These are phyloP conservation scores for Ostrea edulis DNA, from an alignment of 1,140 invertebrate genomes.

Conservation along the genomic window DNA sequence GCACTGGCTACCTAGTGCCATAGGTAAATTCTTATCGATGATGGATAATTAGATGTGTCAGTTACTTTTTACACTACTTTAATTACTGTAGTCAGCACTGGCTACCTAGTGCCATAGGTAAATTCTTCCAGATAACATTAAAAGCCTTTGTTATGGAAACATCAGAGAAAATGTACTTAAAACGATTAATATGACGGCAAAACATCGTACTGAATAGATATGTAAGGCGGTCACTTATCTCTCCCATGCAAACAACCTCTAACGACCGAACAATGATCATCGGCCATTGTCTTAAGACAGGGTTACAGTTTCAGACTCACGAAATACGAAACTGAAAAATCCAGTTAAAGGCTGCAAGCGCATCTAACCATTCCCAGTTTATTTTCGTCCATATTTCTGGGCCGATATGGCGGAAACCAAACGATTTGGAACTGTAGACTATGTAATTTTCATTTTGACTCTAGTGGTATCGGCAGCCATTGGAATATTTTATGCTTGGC, in stretches of 20 bases:
- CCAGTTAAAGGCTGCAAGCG: background rate
- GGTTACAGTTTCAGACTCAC: background rate
- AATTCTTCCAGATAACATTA: too few species aligned
- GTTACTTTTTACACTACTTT: too few species aligned
- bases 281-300: background rate
- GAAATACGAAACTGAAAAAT: background rate
- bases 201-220: background rate
- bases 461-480: constrained; percentile 70
- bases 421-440: constrained; percentile 69
- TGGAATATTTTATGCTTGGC: constrained; percentile 72
- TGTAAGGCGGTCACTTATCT: background rate
- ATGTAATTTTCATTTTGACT: constrained; percentile 73
- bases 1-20: too few species aligned
- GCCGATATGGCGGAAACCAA: background rate
- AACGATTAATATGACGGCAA: too few species aligned
- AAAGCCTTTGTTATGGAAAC: too few species aligned
- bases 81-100: too few species aligned
- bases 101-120: too few species aligned
- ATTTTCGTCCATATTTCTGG: background rate
- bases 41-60: too few species aligned
- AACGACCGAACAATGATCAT: background rate
- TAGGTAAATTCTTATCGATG: too few species aligned
- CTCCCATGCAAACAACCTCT: background rate
- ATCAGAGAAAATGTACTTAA: too few species aligned
- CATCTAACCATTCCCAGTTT: background rate